Evolutionary conservation across 2,113 vertebrate species (phyloP).

Genomic region (Aplodontia rufa): DNA sequence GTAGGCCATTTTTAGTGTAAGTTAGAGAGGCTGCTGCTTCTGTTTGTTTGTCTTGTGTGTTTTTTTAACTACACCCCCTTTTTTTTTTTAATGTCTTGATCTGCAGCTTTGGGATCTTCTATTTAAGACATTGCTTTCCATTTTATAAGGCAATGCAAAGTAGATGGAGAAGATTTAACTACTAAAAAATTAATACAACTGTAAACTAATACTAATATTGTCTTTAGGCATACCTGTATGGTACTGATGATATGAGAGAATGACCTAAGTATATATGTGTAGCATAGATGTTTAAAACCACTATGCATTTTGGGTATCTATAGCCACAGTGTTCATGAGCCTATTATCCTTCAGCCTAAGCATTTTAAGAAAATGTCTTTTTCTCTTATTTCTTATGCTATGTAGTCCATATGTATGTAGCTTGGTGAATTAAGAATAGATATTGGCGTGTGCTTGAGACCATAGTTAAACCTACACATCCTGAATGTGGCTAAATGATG

Average conservation of each 20-base stretch:
- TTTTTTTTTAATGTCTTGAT: neutral
- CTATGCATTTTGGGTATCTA: neutral
- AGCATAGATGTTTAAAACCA: neutral
- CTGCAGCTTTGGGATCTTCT: neutral
- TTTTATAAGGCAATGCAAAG: constrained; percentile 41
- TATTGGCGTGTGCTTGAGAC: neutral
- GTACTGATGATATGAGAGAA: neutral
- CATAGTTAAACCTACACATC: constrained; percentile 18
- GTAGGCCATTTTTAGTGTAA: neutral
- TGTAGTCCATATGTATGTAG: neutral
- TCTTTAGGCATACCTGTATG: constrained; percentile 82
- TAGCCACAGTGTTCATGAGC: neutral
- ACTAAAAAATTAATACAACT: neutral
- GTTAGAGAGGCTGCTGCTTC: neutral
- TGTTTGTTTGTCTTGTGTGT: neutral
- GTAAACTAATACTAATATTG: neutral
- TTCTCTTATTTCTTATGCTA: neutral
- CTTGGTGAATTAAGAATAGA: constrained; percentile 24
- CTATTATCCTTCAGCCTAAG: neutral
- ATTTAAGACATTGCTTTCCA: neutral
- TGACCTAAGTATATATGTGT: neutral
- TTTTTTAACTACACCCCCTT: too few species aligned
- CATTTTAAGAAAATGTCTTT: neutral
- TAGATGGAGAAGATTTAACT: neutral
- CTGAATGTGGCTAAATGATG: neutral